These are phyloP conservation scores for Semicossyphus pulcher DNA, from an alignment of 2,113 vertebrate species.

Conservation along the genomic window DNA sequence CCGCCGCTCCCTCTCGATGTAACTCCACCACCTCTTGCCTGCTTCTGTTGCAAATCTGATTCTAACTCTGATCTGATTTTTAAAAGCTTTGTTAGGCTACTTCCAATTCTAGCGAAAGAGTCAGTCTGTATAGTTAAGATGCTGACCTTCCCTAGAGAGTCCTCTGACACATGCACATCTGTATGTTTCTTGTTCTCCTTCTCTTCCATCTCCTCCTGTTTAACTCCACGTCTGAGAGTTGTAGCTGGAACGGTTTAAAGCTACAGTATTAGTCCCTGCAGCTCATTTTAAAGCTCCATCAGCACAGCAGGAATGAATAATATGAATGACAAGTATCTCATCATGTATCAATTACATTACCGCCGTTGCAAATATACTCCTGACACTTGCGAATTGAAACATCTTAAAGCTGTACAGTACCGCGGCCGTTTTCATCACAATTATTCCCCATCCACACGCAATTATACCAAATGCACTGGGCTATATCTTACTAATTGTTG, in stretches of 20 bases:
- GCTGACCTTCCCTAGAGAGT: too few relatives aligned
- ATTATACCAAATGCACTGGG: constrained; percentile 91
- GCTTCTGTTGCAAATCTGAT: too few relatives aligned
- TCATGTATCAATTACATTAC: constrained; percentile 56
- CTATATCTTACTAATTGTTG: constrained; percentile 98
- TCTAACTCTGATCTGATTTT: too few relatives aligned
- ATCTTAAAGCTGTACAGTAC: constrained; percentile 30
- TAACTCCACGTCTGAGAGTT: neutral
- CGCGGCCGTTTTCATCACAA: constrained; percentile 70
- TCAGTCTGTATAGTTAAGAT: too few relatives aligned
- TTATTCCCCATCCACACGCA: constrained; percentile 79
- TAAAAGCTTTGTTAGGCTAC: too few relatives aligned
- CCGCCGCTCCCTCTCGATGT: too few relatives aligned
- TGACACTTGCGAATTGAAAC: constrained; percentile 42
- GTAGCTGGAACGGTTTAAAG: constrained; percentile 15
- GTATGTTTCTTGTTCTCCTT: neutral
- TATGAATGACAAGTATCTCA: constrained; percentile 60
- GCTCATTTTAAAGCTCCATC: constrained; percentile 19
- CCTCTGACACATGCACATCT: constrained; percentile 8
- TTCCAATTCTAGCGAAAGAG: too few relatives aligned
- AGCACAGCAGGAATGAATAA: constrained; percentile 44
- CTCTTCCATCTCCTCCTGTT: neutral
- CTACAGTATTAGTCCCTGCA: constrained; percentile 7
- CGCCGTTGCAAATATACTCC: constrained; percentile 38
- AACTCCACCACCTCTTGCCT: too few relatives aligned